A percentile compares a stretch with the other conserved stretches of the same genome.
Conservation (phyloP, 2,797 vertebrate genomes). For the Coilia nasus region DNA sequence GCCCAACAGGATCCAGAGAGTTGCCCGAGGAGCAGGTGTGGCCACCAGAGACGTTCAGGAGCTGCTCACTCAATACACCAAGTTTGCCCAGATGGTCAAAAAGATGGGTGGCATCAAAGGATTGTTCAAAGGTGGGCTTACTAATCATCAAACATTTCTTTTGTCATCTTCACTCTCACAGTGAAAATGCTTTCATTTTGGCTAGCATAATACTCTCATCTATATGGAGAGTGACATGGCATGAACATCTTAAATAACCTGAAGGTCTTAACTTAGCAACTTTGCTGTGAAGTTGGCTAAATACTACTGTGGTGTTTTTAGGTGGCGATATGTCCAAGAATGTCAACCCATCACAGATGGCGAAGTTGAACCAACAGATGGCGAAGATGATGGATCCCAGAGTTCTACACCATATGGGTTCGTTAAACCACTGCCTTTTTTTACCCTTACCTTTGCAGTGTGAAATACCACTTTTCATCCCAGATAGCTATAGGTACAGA, state of each 20-base stretch:
- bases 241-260: background rate
- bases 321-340: slow-evolving; percentile 99
- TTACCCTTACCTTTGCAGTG: background rate
- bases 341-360: slow-evolving; percentile 96
- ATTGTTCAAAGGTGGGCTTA: slow-evolving; percentile 90
- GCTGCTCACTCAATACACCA: slow-evolving; percentile 96
- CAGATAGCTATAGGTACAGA: background rate
- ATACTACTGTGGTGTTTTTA: slow-evolving; percentile 57
- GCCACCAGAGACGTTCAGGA: slow-evolving; percentile 96
- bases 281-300: background rate
- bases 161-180: background rate
- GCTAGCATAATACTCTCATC: background rate
- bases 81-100: slow-evolving; percentile 99
- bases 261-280: background rate
- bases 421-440: slow-evolving; percentile 33
- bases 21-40: slow-evolving; percentile 93
- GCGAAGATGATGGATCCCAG: slow-evolving; percentile 99
- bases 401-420: slow-evolving; percentile 99
- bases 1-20: slow-evolving; percentile 92
- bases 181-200: background rate
- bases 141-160: background rate
- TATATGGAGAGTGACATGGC: background rate
- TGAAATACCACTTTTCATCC: background rate
- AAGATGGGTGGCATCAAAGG: slow-evolving; percentile 99
- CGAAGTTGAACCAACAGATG: slow-evolving; percentile 99